A percentile compares a stretch with the other conserved stretches of the same genome.
Conservation (phyloP, 1,140 invertebrate genomes). For the Papilio aristodemus region DNA sequence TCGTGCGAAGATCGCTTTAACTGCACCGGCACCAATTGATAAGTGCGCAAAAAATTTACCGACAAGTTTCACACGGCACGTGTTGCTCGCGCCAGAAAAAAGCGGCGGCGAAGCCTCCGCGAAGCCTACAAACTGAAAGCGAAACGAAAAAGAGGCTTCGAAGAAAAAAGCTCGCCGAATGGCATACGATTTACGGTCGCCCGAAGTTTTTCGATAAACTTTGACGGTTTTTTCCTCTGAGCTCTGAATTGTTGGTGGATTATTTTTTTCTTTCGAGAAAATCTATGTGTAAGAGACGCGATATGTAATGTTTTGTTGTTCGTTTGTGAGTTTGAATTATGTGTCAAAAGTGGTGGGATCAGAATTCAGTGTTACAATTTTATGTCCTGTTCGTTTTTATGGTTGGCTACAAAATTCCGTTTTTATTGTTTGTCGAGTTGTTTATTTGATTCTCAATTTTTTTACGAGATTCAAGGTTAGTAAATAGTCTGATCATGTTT, state of each 20-base stretch:
- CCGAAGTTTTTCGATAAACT: constrained; percentile 26
- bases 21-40: constrained; percentile 4
- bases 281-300: not conserved
- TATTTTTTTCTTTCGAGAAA: constrained; percentile 2
- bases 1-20: constrained; percentile 1
- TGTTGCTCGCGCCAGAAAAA: constrained; percentile 14
- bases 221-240: constrained; percentile 8
- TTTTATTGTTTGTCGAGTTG: not conserved
- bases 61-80: constrained; percentile 14
- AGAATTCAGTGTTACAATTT: constrained; percentile 11
- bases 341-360: not conserved
- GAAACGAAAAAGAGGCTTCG: constrained; percentile 14
- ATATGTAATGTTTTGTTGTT: not conserved
- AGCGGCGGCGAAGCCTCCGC: constrained; percentile 17
- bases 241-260: not conserved
- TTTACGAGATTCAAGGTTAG: not conserved
- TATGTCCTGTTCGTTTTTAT: too few species aligned
- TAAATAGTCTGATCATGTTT: constrained; percentile 14
- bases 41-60: constrained; percentile 12
- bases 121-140: constrained; percentile 18
- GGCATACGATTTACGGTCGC: constrained; percentile 26
- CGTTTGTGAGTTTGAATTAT: constrained; percentile 4
- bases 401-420: too few species aligned
- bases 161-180: constrained; percentile 1
- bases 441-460: not conserved